A percentile compares a stretch with the other conserved stretches of the same genome.
These are phyloP conservation scores for Helicoverpa assulta DNA, from an alignment of 2,888 invertebrate species.

Conservation along the genomic window DNA sequence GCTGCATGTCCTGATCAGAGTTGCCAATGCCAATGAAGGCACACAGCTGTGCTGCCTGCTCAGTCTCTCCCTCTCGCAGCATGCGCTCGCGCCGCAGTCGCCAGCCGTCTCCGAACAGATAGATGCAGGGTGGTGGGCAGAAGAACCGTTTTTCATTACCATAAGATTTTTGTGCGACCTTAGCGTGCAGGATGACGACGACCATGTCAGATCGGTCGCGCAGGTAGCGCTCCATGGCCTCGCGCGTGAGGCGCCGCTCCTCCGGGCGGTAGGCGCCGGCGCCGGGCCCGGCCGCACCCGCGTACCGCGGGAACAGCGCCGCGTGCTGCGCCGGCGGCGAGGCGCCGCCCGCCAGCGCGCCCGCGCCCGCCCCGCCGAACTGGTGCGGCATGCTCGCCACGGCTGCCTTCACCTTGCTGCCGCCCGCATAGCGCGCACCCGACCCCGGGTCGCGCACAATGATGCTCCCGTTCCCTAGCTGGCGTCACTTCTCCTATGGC, in stretches of 20 bases:
- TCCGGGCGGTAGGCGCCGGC: slow-evolving; percentile 93
- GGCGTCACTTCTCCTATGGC: slow-evolving; percentile 50
- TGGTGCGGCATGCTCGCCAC: slow-evolving; percentile 94
- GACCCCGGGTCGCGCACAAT: slow-evolving; percentile 58
- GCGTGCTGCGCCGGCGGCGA: slow-evolving; percentile 91
- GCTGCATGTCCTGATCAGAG: slow-evolving; percentile 99
- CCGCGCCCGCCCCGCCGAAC: slow-evolving; percentile 92
- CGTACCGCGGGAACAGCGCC: slow-evolving; percentile 92
- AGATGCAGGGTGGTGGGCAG: slow-evolving; percentile 99
- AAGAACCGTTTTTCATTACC: slow-evolving; percentile 99
- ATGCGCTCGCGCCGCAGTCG: slow-evolving; percentile 98
- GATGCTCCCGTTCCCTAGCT: slow-evolving; percentile 65
- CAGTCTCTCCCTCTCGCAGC: slow-evolving; percentile 96
- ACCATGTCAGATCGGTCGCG: slow-evolving; percentile 98
- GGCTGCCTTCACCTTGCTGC: slow-evolving; percentile 83
- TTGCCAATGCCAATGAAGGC: slow-evolving; percentile 99
- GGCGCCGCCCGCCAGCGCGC: slow-evolving; percentile 94
- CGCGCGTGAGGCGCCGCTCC: slow-evolving; percentile 95
- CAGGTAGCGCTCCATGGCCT: slow-evolving; percentile 99
- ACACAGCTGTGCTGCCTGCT: slow-evolving; percentile 98
- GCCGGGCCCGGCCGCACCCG: slow-evolving; percentile 89
- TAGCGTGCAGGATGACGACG: slow-evolving; percentile 99
- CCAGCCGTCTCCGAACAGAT: slow-evolving; percentile 99
- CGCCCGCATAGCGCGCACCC: slow-evolving; percentile 75
- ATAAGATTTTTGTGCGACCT: slow-evolving; percentile 99